Conservation (phyloP, 92 coral and sea anemone species). For the Palythoa grandiflora region DNA sequence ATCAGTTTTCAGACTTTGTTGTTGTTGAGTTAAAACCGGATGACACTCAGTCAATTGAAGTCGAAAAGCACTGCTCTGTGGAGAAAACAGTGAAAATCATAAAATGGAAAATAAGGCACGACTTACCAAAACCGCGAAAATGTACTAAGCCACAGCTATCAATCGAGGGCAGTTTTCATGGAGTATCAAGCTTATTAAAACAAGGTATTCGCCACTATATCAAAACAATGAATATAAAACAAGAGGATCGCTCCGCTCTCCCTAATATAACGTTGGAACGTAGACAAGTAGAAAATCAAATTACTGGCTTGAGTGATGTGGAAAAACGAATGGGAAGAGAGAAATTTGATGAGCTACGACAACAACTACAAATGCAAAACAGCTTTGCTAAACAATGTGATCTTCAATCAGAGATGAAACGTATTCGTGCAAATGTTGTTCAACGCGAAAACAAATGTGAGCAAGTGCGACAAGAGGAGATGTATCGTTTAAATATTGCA, state of each 20-base stretch:
- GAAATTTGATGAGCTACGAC: constrained; percentile 8
- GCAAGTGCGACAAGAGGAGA: neutral
- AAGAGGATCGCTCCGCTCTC: neutral
- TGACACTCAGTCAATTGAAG: neutral
- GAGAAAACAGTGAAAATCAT: neutral
- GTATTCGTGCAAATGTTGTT: constrained; percentile 5
- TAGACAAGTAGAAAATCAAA: neutral
- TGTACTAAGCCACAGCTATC: neutral
- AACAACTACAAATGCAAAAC: neutral
- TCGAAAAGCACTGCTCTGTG: neutral
- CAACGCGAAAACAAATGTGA: neutral
- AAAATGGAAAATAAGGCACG: neutral
- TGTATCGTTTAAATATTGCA: neutral
- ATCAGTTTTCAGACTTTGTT: constrained; percentile 3
- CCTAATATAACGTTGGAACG: neutral
- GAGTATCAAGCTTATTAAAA: constrained; percentile 8
- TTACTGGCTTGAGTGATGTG: neutral
- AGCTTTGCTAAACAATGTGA: constrained; percentile 32
- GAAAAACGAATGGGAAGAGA: neutral
- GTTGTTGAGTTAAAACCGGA: constrained; percentile 24
- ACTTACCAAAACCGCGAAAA: neutral
- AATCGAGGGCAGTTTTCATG: constrained; percentile 16
- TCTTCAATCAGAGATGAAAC: constrained; percentile 6
- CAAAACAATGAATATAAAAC: neutral
- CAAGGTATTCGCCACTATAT: neutral